phyloP scores from a whole-genome alignment of 2,888 invertebrate genomes.

The Hemaris fuciformis region DNA sequence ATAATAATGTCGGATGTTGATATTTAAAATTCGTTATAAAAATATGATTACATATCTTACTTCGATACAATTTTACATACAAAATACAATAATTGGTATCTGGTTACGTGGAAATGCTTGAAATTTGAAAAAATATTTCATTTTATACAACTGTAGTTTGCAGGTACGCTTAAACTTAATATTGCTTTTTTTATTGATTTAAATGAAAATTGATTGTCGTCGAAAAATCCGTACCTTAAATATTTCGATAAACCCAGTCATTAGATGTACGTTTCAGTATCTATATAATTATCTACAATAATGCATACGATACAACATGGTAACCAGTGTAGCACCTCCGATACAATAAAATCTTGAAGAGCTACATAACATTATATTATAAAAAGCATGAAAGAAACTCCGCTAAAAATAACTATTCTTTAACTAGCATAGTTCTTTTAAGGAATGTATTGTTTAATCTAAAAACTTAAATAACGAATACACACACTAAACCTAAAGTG shows the following conservation, averaged over 20 bases:
- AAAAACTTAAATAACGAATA: conserved; percentile 27
- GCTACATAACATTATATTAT: conserved; percentile 29
- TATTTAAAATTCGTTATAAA: conserved; percentile 20
- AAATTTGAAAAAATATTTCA: background rate
- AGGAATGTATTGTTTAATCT: conserved; percentile 27
- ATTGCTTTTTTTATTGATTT: background rate
- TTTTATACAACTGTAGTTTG: background rate
- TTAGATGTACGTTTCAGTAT: conserved; percentile 26
- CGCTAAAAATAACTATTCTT: conserved; percentile 27
- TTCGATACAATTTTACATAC: conserved; percentile 9
- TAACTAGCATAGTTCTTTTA: conserved; percentile 29
- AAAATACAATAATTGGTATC: conserved; percentile 6
- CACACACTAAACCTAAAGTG: conserved; percentile 30
- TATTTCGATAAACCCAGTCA: conserved; percentile 22
- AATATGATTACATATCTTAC: conserved; percentile 1
- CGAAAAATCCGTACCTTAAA: conserved; percentile 9
- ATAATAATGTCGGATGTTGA: conserved; percentile 68
- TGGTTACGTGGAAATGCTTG: conserved; percentile 3
- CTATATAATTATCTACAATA: conserved; percentile 49
- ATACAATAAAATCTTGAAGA: conserved; percentile 43
- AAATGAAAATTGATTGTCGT: background rate
- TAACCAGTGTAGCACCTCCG: conserved; percentile 70
- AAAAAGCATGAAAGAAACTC: conserved; percentile 25
- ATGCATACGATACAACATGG: conserved; percentile 60
- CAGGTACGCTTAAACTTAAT: background rate